These are phyloP conservation scores for Tetraodon nigroviridis DNA, from an alignment of 2,113 vertebrate genomes.

Conservation along the genomic window DNA sequence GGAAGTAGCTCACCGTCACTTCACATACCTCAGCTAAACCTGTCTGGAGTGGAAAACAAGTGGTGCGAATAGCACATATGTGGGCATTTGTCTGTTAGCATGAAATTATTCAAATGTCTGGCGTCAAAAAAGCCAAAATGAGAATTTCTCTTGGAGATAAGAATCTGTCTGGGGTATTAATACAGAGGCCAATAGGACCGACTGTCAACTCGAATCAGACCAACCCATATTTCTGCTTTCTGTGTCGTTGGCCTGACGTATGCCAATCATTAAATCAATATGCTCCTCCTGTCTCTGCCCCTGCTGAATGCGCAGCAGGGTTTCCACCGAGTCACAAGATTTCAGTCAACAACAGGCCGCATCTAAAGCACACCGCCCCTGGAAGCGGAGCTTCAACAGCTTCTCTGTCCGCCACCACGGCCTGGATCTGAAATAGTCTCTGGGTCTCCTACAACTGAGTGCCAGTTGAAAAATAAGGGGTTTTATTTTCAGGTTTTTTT, in stretches of 20 bases:
- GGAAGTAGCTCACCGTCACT: too few relatives aligned
- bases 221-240: background rate
- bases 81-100: slow-evolving; percentile 1
- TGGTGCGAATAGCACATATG: background rate
- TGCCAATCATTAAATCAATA: slow-evolving; percentile 23
- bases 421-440: slow-evolving; percentile 17
- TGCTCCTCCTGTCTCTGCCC: slow-evolving; percentile 7
- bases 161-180: too few relatives aligned
- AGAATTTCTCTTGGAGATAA: too few relatives aligned
- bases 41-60: background rate
- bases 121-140: too few relatives aligned
- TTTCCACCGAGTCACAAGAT: slow-evolving; percentile 40
- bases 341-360: slow-evolving; percentile 37
- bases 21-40: background rate
- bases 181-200: background rate
- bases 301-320: slow-evolving; percentile 23
- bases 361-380: slow-evolving; percentile 26
- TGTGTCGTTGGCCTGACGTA: slow-evolving; percentile 3
- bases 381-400: slow-evolving; percentile 25
- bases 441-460: slow-evolving; percentile 27
- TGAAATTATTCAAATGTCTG: too few relatives aligned
- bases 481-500: slow-evolving; percentile 29
- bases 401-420: slow-evolving; percentile 23
- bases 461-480: slow-evolving; percentile 28
- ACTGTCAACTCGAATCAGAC: too few relatives aligned